Evolutionary conservation across 2,888 invertebrate genomes (phyloP), one percentile per base, ranked within the genome.

Genomic region (Merodon equestris): DNA sequence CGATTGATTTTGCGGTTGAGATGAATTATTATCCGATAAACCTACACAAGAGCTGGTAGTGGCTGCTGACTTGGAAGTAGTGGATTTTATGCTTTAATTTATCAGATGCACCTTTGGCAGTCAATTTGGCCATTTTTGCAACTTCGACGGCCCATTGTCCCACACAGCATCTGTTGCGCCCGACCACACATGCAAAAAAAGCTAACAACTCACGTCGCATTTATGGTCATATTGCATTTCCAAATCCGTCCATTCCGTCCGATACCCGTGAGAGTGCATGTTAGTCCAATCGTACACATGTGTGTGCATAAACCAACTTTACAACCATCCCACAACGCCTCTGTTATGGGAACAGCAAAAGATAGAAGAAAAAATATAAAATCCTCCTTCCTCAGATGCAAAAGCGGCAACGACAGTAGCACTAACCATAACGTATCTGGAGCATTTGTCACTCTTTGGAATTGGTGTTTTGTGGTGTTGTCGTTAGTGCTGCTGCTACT

Each of bases 211-310:
- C 15, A 34, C 51, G 27, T 34, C 51, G 51, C n/a, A 34, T 51
- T 54, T 64, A 47, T 67, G 66, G 66, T 67, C 56, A 57, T 27
- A 67, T 57, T 67, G 34, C 56, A 57, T 57, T 67, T 48, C 56
- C 66, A 50, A 67, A 57, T 50, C 48, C 56, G 56, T 67, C 42
- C 27, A 50, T 48, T 57, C 48, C 40, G 18, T 27, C 7, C 27
- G 27, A 27, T 27, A 27, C 27, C 27, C 14, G 4, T 17, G 66
- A 57, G 48, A 42, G 56, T 48, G 47, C 10, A 66, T 47, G 19
- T 34, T 1, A 45, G 1, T 42, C 19, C 51, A 19, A 34, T 14
- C 10, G 36, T 15, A 9, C 34, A 34, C 10, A 14, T 51, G 14
- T 34, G 15, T 10, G 12, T 51, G 10, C 14, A 10, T 12, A 27